phyloP scores from a whole-genome alignment of 2,113 vertebrate species.

The Anhinga anhinga region DNA sequence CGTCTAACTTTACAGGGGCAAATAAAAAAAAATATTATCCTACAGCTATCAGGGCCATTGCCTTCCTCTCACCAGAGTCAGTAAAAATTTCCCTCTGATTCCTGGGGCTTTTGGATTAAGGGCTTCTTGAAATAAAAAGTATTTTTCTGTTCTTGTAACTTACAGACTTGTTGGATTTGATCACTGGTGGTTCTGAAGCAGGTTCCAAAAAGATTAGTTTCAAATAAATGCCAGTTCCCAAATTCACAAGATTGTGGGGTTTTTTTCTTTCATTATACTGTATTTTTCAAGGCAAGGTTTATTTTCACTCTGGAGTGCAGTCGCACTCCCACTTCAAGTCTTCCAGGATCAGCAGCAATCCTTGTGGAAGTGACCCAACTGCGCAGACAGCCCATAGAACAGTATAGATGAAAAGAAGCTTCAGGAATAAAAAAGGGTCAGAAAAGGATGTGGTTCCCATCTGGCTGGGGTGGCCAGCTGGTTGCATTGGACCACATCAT shows the following conservation, averaged over 20 bases:
- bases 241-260: not conserved
- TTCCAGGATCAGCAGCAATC: not conserved
- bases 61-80: not conserved
- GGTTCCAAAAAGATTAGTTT: not conserved
- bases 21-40: not conserved
- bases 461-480: not conserved
- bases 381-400: not conserved
- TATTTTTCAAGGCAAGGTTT: not conserved
- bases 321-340: not conserved
- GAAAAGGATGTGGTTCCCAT: not conserved
- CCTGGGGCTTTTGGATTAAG: not conserved
- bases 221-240: not conserved
- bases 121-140: not conserved
- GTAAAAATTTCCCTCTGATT: not conserved
- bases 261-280: not conserved
- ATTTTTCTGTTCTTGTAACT: not conserved
- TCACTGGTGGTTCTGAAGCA: not conserved
- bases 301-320: not conserved
- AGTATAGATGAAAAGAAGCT: not conserved
- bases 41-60: not conserved
- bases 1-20: not conserved
- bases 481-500: not conserved
- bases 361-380: not conserved
- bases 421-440: not conserved
- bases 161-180: not conserved